Evolutionary conservation across 2,797 vertebrate species (phyloP).

Genomic region (Ispidina picta): DNA sequence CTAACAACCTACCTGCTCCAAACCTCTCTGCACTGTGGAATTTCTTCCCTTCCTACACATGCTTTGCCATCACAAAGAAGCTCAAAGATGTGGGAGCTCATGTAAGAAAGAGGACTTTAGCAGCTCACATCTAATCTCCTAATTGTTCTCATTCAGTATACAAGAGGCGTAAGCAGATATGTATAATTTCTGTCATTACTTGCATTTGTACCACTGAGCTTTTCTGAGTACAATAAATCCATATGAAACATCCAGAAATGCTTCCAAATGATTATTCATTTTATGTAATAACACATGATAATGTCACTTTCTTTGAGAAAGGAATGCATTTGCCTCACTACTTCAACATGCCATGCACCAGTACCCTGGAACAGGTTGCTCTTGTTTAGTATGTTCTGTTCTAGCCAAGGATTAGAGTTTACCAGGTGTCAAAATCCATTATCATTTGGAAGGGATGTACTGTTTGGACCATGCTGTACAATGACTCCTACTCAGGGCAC

Average conservation of each 20-base stretch:
- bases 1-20: background rate
- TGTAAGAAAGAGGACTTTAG: background rate
- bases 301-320: background rate
- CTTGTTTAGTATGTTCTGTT: background rate
- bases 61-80: background rate
- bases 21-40: background rate
- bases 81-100: rapidly evolving
- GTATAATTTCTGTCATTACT: background rate
- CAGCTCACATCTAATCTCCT: background rate
- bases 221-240: conserved; percentile 6
- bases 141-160: background rate
- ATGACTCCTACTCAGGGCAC: background rate
- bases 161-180: background rate
- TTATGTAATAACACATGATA: background rate
- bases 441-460: background rate
- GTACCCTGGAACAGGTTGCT: background rate
- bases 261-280: background rate
- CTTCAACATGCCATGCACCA: background rate
- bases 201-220: background rate
- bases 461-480: background rate
- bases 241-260: background rate
- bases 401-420: background rate
- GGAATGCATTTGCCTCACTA: background rate
- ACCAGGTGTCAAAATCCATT: background rate
- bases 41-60: background rate